Evolutionary conservation across 35 echinoderm and acorn worm species (phyloP).

Genomic region (Lytechinus pictus): DNA sequence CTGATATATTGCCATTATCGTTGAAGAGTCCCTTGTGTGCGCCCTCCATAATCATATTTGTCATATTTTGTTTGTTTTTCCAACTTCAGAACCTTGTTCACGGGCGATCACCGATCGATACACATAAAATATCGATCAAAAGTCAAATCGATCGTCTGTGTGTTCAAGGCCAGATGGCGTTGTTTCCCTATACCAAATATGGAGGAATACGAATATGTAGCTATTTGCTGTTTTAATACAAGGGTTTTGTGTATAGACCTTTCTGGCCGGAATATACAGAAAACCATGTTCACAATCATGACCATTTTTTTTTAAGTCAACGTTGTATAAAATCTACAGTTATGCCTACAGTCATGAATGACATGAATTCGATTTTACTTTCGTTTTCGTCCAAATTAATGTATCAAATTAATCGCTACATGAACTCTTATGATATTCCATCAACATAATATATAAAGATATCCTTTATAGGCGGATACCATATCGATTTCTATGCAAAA

Average conservation of each 20-base stretch:
- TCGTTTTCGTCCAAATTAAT: too few species aligned
- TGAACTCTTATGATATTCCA: too few species aligned
- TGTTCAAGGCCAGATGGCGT: conserved; percentile 20
- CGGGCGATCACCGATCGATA: conserved; percentile 39
- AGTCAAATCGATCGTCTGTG: conserved; percentile 32
- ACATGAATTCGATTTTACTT: too few species aligned
- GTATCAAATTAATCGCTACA: too few species aligned
- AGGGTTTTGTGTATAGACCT: background rate
- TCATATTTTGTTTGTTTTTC: background rate
- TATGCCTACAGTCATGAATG: too few species aligned
- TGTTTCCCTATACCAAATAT: background rate
- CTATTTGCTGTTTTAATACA: background rate
- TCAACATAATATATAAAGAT: too few species aligned
- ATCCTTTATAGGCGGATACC: too few species aligned
- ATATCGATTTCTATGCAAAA: too few species aligned
- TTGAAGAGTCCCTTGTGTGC: background rate
- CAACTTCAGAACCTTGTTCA: background rate
- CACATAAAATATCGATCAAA: conserved; percentile 38
- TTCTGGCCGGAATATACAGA: background rate
- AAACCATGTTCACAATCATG: background rate
- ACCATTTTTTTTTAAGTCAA: background rate
- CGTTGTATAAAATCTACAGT: too few species aligned
- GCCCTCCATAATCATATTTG: background rate
- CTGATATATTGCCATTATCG: background rate
- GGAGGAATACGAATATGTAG: background rate